phyloP scores from a whole-genome alignment of 92 coral and sea anemone genomes.

The Parazoanthus atlanticus region DNA sequence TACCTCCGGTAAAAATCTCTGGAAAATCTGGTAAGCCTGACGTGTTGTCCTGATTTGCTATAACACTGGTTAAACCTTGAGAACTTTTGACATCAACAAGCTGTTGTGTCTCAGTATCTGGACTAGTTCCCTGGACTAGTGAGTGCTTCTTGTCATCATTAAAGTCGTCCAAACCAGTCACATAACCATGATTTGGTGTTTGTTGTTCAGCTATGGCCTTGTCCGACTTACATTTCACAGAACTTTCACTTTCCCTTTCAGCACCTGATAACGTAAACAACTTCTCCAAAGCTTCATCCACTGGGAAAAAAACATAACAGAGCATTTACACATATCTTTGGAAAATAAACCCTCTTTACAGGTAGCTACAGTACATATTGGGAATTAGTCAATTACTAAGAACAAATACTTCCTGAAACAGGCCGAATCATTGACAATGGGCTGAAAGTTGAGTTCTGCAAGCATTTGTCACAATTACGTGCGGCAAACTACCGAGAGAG shows the following conservation, averaged over 20 bases:
- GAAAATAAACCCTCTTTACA: neutral
- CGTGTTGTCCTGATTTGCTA: neutral
- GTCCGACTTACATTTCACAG: neutral
- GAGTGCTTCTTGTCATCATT: neutral
- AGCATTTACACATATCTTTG: neutral
- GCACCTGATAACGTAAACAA: constrained; percentile 56
- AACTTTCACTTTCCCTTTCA: neutral
- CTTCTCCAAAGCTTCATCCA: constrained; percentile 79
- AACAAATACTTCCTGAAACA: neutral
- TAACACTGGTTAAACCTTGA: neutral
- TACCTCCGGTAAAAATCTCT: constrained; percentile 2
- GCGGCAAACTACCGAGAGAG: no score
- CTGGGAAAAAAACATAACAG: constrained; percentile 48
- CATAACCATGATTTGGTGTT: neutral
- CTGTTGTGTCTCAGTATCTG: neutral
- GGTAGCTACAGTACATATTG: neutral
- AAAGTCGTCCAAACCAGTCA: neutral
- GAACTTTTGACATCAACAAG: neutral
- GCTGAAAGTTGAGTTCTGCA: no score
- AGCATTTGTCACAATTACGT: no score
- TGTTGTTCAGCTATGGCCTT: neutral
- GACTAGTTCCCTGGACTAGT: neutral
- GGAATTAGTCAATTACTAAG: neutral
- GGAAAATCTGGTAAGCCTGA: constrained; percentile 35
- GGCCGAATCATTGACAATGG: neutral